Evolutionary conservation across 2,113 vertebrate species (phyloP).

Genomic region (Platichthys stellatus): DNA sequence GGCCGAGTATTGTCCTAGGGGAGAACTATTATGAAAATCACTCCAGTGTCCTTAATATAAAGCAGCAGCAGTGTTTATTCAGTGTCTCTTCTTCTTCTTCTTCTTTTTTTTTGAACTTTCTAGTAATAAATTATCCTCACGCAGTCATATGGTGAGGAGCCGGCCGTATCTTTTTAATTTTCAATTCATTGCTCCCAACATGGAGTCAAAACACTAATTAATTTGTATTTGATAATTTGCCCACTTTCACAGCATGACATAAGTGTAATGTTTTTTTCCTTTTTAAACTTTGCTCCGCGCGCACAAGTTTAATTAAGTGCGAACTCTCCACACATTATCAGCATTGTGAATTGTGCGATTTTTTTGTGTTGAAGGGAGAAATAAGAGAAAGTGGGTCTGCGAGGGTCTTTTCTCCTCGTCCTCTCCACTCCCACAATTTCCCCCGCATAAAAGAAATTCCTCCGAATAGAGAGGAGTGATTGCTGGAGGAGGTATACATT

Average conservation of each 20-base stretch:
- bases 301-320: slow-evolving; percentile 84
- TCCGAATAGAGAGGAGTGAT: slow-evolving; percentile 59
- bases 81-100: slow-evolving; percentile 23
- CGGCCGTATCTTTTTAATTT: slow-evolving; percentile 82
- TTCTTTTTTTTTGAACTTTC: slow-evolving; percentile 71
- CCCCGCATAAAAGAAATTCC: slow-evolving; percentile 60
- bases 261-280: slow-evolving; percentile 56
- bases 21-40: slow-evolving; percentile 69
- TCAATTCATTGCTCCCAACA: slow-evolving; percentile 76
- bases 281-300: slow-evolving; percentile 79
- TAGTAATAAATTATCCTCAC: slow-evolving; percentile 68
- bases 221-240: slow-evolving; percentile 85
- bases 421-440: slow-evolving; percentile 55
- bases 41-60: slow-evolving; percentile 48
- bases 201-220: slow-evolving; percentile 81
- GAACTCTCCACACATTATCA: slow-evolving; percentile 71
- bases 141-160: slow-evolving; percentile 46
- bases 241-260: slow-evolving; percentile 77
- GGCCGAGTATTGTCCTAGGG: slow-evolving; percentile 58
- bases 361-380: slow-evolving; percentile 4
- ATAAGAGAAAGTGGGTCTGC: background rate
- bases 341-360: slow-evolving; percentile 63
- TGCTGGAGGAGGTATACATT: slow-evolving; percentile 78
- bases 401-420: slow-evolving; percentile 47
- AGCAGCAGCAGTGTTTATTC: slow-evolving; percentile 68